These are phyloP conservation scores for Xenopus tropicalis DNA, from an alignment of 2,113 vertebrate genomes.

Conservation along the genomic window DNA sequence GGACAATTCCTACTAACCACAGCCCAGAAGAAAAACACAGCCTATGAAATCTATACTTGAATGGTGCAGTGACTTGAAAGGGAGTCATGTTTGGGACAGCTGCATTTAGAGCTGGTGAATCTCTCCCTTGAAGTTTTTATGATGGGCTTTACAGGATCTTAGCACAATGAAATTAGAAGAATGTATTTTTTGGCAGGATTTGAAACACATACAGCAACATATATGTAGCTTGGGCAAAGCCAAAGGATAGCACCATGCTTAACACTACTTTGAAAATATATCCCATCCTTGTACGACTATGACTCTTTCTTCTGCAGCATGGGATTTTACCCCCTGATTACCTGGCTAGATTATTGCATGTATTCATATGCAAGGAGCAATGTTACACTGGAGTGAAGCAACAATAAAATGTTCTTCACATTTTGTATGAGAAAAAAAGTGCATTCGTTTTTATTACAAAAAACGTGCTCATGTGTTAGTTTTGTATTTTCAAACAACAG, in stretches of 20 bases:
- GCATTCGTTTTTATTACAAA: no score
- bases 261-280: conserved; percentile 24
- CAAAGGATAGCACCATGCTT: conserved; percentile 16
- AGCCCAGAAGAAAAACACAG: not conserved
- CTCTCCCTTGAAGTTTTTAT: not conserved
- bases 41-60: conserved; percentile 15
- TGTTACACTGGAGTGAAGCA: no score
- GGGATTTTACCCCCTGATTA: no score
- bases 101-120: conserved; percentile 11
- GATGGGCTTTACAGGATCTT: conserved; percentile 6
- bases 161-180: conserved; percentile 24
- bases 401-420: no score
- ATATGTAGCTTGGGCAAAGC: conserved; percentile 33
- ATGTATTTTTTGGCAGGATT: conserved; percentile 39
- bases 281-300: not conserved
- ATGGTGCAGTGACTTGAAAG: not conserved
- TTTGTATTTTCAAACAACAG: no score
- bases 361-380: no score
- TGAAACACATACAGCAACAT: conserved; percentile 39
- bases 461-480: no score
- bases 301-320: no score
- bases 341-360: no score
- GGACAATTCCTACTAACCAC: no score
- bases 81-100: conserved; percentile 16
- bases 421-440: no score